Evolutionary conservation across 2,888 invertebrate genomes (phyloP).

Genomic region (Blomia tropicalis): DNA sequence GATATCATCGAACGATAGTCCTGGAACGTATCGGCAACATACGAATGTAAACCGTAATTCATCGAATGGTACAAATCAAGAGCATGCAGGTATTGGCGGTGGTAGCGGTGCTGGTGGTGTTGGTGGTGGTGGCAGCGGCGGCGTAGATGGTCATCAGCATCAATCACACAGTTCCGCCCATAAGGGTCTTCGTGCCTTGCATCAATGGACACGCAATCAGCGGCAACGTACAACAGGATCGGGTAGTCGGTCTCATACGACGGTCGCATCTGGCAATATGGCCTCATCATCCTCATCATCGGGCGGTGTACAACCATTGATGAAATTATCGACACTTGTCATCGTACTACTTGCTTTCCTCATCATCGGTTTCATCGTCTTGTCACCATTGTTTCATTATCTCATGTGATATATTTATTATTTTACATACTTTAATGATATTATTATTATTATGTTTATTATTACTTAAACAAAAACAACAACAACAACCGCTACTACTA

Average conservation of each 20-base stretch:
- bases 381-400: constrained; percentile 29
- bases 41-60: neutral
- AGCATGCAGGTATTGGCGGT: neutral
- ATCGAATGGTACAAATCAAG: neutral
- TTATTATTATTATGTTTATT: no score
- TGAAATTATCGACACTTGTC: constrained; percentile 25
- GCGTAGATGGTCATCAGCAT: neutral
- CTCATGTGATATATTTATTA: constrained; percentile 26
- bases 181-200: neutral
- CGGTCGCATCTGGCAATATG: neutral
- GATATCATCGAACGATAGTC: constrained; percentile 9
- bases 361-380: constrained; percentile 30
- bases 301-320: constrained; percentile 22
- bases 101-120: neutral
- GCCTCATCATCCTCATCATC: neutral
- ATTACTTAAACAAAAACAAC: no score
- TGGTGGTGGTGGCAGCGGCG: neutral
- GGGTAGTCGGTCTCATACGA: neutral
- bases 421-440: neutral
- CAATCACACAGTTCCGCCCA: neutral
- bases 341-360: constrained; percentile 27
- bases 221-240: neutral
- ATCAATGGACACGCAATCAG: neutral
- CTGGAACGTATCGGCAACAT: neutral
- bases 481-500: no score